Evolutionary conservation across 2,113 vertebrate genomes (phyloP).

Genomic region (Myiagra hebetior): DNA sequence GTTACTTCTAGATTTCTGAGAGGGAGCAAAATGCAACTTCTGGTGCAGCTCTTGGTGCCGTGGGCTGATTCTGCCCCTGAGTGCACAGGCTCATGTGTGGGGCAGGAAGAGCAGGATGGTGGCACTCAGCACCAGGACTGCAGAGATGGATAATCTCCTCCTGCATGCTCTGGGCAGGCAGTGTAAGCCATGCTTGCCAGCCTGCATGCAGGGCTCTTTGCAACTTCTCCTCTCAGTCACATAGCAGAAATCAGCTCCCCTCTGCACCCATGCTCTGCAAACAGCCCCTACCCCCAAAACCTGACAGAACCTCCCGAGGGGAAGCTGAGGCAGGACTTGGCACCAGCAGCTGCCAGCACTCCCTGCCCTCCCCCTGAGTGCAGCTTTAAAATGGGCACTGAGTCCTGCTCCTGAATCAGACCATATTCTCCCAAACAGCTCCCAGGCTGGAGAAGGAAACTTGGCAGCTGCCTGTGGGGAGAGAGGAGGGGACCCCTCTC

Average conservation of each 20-base stretch:
- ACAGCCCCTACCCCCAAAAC: background rate
- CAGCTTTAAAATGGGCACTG: background rate
- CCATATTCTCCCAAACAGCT: conserved; percentile 25
- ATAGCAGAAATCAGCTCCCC: background rate
- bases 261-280: background rate
- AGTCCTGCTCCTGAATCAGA: background rate
- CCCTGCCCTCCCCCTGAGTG: background rate
- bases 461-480: background rate
- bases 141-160: background rate
- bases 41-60: background rate
- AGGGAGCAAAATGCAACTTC: background rate
- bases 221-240: background rate
- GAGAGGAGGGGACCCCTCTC: background rate
- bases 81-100: background rate
- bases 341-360: background rate
- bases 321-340: background rate
- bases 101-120: background rate
- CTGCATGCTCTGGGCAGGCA: background rate
- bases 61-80: background rate
- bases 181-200: background rate
- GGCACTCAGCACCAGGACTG: background rate
- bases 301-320: background rate
- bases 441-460: conserved; percentile 32
- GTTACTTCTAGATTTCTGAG: background rate
- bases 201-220: background rate